Percentiles rank a stretch among this genome's conserved stretches.
phyloP scores from a whole-genome alignment of 1,140 invertebrate genomes.

The Thaumetopoea pityocampa region DNA sequence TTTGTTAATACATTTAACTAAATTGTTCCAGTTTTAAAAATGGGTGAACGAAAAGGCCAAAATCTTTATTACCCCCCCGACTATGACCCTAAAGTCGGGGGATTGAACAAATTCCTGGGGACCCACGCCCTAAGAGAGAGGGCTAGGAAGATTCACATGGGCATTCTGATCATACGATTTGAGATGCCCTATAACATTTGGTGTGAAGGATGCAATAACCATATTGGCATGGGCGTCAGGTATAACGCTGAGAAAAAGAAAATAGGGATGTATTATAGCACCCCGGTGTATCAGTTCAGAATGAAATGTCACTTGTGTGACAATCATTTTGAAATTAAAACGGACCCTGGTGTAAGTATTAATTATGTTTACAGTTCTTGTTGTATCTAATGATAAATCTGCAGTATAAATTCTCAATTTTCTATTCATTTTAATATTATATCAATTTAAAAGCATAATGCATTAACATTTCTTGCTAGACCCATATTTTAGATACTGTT shows the following conservation, averaged over 20 bases:
- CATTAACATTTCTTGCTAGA: no score
- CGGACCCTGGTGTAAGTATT: constrained; percentile 93
- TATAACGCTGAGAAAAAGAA: constrained; percentile 99
- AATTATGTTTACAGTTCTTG: no score
- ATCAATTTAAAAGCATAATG: no score
- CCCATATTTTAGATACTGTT: no score
- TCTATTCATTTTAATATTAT: no score
- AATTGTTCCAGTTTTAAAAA: constrained; percentile 68
- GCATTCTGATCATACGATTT: constrained; percentile 98
- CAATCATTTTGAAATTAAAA: constrained; percentile 99
- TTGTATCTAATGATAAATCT: no score
- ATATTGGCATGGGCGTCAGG: constrained; percentile 98
- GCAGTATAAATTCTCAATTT: no score
- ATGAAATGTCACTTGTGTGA: constrained; percentile 99
- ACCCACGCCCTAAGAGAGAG: constrained; percentile 97
- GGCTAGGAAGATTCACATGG: constrained; percentile 94
- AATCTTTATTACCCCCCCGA: constrained; percentile 99
- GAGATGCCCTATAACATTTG: constrained; percentile 99
- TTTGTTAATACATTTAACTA: not conserved
- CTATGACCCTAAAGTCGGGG: constrained; percentile 95
- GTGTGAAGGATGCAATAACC: constrained; percentile 95
- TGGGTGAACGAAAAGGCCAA: constrained; percentile 98
- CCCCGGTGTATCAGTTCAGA: constrained; percentile 97
- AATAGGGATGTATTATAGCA: constrained; percentile 98
- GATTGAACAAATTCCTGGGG: constrained; percentile 95